phyloP scores from a whole-genome alignment of 2,113 vertebrate genomes.

The Clarias gariepinus region DNA sequence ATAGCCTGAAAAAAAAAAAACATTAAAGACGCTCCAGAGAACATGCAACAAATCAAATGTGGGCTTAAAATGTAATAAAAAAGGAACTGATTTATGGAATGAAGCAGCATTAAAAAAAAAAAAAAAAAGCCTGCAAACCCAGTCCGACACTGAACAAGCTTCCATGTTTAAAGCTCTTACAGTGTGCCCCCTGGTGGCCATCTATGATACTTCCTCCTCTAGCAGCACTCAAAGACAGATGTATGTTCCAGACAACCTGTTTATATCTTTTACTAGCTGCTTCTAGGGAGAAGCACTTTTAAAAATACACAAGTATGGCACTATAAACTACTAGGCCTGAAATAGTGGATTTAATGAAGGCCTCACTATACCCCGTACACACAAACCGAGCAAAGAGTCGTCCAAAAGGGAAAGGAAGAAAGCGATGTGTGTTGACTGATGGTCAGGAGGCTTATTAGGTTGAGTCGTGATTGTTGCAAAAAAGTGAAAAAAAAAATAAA shows the following conservation, averaged over 20 bases:
- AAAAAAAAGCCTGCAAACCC: conserved; percentile 62
- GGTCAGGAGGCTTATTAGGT: conserved; percentile 43
- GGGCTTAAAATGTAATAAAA: conserved; percentile 58
- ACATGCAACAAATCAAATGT: conserved; percentile 61
- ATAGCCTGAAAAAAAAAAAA: conserved; percentile 46
- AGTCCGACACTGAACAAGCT: conserved; percentile 52
- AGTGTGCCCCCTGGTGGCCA: conserved; percentile 67
- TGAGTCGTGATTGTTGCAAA: conserved; percentile 47
- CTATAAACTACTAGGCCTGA: conserved; percentile 60
- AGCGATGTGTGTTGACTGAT: conserved; percentile 43
- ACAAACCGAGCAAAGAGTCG: conserved; percentile 57
- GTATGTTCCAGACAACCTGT: conserved; percentile 64
- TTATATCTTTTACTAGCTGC: conserved; percentile 69
- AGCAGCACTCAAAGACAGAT: conserved; percentile 54
- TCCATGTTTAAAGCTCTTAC: conserved; percentile 50
- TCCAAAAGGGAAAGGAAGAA: conserved; percentile 36
- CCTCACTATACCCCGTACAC: conserved; percentile 56
- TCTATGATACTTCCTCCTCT: neutral
- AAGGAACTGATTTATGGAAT: conserved; percentile 63
- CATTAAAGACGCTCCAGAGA: conserved; percentile 42
- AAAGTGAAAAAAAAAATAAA: neutral
- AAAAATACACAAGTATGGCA: conserved; percentile 66
- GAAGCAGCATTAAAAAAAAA: conserved; percentile 46
- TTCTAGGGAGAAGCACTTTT: conserved; percentile 60
- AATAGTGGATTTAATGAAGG: conserved; percentile 64